These are phyloP conservation scores for Sinosuthora webbiana DNA, from an alignment of 2,113 vertebrate genomes.

Conservation along the genomic window DNA sequence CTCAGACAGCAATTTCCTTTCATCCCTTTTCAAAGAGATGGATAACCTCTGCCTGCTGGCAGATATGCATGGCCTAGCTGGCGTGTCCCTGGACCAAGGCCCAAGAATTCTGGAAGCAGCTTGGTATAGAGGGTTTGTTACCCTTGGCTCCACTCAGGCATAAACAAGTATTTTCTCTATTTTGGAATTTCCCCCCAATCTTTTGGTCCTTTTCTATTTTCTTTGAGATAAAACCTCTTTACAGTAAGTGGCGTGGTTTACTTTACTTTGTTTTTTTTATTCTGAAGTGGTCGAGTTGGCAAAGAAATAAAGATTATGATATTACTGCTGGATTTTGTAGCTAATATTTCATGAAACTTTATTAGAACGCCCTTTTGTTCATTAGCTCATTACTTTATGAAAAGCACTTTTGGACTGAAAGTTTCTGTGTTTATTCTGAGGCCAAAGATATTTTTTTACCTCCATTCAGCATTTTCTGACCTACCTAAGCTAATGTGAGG, in stretches of 20 bases:
- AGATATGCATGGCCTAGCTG: conserved; percentile 29
- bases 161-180: conserved; percentile 1
- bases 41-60: conserved; percentile 6
- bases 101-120: conserved; percentile 20
- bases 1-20: background rate
- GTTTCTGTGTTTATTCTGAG: background rate
- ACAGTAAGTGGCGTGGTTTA: background rate
- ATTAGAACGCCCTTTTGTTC: background rate
- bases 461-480: conserved; percentile 1
- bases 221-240: background rate
- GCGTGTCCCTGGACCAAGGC: conserved; percentile 22
- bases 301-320: background rate
- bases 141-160: background rate
- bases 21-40: background rate
- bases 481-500: background rate
- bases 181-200: background rate
- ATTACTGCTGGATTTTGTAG: background rate
- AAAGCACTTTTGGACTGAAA: background rate
- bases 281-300: conserved; percentile 1
- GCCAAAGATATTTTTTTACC: background rate
- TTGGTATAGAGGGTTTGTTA: background rate
- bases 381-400: background rate
- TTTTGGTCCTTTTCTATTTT: background rate
- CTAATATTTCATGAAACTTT: background rate
- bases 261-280: background rate